A percentile compares a stretch with the other conserved stretches of the same genome.
phyloP scores from a whole-genome alignment of 2,113 vertebrate species.

The Ageneiosus marmoratus region DNA sequence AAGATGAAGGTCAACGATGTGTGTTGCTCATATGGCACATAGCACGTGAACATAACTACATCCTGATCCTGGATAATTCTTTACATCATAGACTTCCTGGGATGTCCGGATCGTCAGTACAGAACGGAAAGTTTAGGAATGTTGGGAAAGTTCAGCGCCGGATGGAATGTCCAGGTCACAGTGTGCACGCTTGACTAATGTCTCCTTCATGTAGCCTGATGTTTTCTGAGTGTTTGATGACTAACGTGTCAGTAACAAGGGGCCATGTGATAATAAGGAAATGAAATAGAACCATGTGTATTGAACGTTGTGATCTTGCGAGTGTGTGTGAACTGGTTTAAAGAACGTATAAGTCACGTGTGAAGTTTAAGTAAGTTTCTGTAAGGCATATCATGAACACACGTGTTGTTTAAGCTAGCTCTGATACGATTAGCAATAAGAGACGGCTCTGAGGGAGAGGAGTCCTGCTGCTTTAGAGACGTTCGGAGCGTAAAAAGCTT shows the following conservation, averaged over 20 bases:
- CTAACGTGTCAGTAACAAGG: neutral
- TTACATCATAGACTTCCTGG: neutral
- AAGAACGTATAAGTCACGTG: neutral
- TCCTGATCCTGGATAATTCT: neutral
- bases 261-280: neutral
- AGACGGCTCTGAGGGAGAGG: conserved; percentile 70
- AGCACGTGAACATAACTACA: neutral
- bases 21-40: too few relatives aligned
- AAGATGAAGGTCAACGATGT: too few relatives aligned
- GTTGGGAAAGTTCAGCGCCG: neutral
- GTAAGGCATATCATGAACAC: neutral
- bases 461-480: conserved; percentile 83
- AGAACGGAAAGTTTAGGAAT: neutral
- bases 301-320: neutral
- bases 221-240: too few relatives aligned
- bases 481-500: conserved; percentile 77
- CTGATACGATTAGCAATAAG: conserved; percentile 83
- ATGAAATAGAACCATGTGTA: neutral
- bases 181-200: neutral
- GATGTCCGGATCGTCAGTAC: neutral
- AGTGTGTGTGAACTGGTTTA: neutral
- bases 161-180: neutral
- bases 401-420: conserved; percentile 42
- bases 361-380: neutral
- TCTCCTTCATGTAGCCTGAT: neutral